A percentile compares a stretch with the other conserved stretches of the same genome.
Conservation (phyloP, 2,113 vertebrate species). For the Stomatorhinus ivindoensis region DNA sequence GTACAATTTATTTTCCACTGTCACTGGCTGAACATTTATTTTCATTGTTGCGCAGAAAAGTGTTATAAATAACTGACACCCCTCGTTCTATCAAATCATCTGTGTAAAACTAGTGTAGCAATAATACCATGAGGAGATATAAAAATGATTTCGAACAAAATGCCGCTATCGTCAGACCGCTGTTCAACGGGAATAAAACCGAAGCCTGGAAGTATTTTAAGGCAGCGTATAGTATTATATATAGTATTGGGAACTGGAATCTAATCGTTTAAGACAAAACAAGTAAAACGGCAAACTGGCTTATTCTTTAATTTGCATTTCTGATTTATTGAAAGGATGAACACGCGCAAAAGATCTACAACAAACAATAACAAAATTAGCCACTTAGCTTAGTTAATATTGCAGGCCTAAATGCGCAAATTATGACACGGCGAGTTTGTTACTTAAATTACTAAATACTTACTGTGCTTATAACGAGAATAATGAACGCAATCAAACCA, state of each 20-base stretch:
- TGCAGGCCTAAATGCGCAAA: slow-evolving; percentile 65
- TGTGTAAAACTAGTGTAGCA: slow-evolving; percentile 21
- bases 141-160: slow-evolving; percentile 12
- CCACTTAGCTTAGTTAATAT: slow-evolving; percentile 64
- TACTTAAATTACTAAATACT: slow-evolving; percentile 89
- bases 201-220: not conserved
- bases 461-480: slow-evolving; percentile 78
- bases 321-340: slow-evolving; percentile 5
- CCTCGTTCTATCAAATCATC: slow-evolving; percentile 14
- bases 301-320: slow-evolving; percentile 1
- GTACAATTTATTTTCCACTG: slow-evolving; percentile 63
- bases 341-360: slow-evolving; percentile 35
- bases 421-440: slow-evolving; percentile 81
- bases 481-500: slow-evolving; percentile 90
- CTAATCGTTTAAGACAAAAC: not conserved
- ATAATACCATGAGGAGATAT: slow-evolving; percentile 22
- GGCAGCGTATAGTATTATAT: not conserved
- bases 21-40: slow-evolving; percentile 64
- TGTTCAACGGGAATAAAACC: not conserved
- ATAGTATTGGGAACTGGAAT: not conserved
- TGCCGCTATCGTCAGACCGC: not conserved
- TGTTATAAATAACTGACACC: slow-evolving; percentile 34
- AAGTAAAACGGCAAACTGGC: not conserved
- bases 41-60: slow-evolving; percentile 59
- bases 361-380: slow-evolving; percentile 65